Percentiles rank a stretch among this genome's conserved stretches.
Evolutionary conservation across 1,140 invertebrate genomes (phyloP).

Genomic region (Heliothis subflexa): DNA sequence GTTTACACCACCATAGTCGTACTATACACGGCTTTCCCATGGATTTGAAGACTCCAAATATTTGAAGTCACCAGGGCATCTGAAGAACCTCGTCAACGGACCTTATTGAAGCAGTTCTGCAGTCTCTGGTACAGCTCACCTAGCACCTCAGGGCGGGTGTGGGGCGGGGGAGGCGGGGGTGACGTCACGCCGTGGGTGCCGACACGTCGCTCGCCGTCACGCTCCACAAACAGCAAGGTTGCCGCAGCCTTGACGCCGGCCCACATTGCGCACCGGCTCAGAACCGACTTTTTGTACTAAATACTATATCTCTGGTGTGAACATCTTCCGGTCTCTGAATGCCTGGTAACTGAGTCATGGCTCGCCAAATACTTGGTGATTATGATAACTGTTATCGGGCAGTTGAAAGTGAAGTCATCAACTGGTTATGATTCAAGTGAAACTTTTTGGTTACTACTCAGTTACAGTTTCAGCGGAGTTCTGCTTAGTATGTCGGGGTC

Average conservation of each 20-base stretch:
- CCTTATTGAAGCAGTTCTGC: not conserved
- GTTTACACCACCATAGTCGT: no score
- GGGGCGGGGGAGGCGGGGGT: slow-evolving; percentile 52
- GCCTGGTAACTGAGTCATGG: slow-evolving; percentile 47
- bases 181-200: slow-evolving; percentile 82
- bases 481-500: slow-evolving; percentile 22
- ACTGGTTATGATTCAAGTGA: not conserved
- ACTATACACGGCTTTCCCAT: no score
- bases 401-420: slow-evolving; percentile 14
- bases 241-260: slow-evolving; percentile 78
- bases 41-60: no score
- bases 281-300: slow-evolving; percentile 69
- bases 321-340: slow-evolving; percentile 43
- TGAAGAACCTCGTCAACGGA: not conserved
- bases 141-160: slow-evolving; percentile 13
- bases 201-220: slow-evolving; percentile 83
- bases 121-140: slow-evolving; percentile 2
- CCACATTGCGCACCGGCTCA: slow-evolving; percentile 78
- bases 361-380: slow-evolving; percentile 2
- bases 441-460: not conserved
- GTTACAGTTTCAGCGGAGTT: not conserved
- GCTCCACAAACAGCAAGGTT: slow-evolving; percentile 85
- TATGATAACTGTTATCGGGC: slow-evolving; percentile 16
- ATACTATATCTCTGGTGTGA: slow-evolving; percentile 55
- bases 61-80: not conserved